Evolutionary conservation across 2,797 vertebrate genomes (phyloP).

Genomic region (Cossypha niveicapilla): DNA sequence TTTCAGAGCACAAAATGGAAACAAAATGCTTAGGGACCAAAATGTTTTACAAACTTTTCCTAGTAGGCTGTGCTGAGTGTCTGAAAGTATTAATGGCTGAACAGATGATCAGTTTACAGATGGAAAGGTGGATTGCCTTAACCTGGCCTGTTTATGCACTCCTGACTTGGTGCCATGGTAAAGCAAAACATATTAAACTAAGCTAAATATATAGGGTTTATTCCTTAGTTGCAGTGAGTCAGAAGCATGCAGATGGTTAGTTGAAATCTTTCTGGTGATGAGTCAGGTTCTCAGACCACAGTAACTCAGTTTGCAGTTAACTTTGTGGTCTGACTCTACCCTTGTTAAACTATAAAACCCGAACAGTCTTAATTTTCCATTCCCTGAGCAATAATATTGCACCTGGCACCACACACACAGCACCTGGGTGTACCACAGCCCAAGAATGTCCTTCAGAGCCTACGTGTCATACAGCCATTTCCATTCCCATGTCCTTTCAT

Average conservation of each 20-base stretch:
- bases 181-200: not conserved
- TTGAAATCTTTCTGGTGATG: not conserved
- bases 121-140: not conserved
- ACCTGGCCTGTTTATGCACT: not conserved
- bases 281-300: not conserved
- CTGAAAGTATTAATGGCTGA: not conserved
- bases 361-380: not conserved
- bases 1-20: conserved; percentile 38
- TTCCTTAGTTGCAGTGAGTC: not conserved
- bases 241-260: not conserved
- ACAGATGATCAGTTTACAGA: not conserved
- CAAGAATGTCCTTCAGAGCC: not conserved
- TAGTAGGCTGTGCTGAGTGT: not conserved
- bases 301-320: not conserved
- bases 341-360: not conserved
- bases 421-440: not conserved
- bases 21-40: conserved; percentile 27
- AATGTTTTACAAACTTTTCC: not conserved
- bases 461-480: not conserved
- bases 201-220: not conserved
- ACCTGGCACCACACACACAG: not conserved
- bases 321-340: not conserved
- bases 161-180: not conserved
- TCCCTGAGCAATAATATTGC: not conserved
- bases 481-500: not conserved